phyloP scores from a whole-genome alignment of 2,888 invertebrate species.

The Taenaris catops region DNA sequence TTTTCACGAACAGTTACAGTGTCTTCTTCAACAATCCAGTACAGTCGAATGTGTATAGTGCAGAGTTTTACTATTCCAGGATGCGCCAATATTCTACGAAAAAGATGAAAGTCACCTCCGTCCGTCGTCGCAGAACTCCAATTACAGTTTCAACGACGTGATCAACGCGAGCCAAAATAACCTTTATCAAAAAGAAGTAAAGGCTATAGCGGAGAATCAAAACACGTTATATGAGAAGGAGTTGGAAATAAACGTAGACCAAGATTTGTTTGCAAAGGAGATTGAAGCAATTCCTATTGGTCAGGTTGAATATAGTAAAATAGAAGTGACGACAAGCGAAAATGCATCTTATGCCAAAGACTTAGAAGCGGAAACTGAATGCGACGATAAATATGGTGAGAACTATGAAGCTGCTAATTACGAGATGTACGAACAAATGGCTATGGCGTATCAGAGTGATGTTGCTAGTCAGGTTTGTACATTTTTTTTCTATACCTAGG shows the following conservation, averaged over 20 bases:
- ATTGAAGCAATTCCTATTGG: not conserved
- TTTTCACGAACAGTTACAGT: too few relatives aligned
- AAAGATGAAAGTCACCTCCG: slow-evolving; percentile 61
- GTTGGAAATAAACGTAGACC: slow-evolving; percentile 5
- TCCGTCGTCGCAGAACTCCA: slow-evolving; percentile 60
- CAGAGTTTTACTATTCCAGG: too few relatives aligned
- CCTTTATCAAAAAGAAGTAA: slow-evolving; percentile 34
- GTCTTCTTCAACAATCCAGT: too few relatives aligned
- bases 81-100: slow-evolving; percentile 39
- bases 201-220: slow-evolving; percentile 10
- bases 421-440: slow-evolving; percentile 65
- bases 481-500: too few relatives aligned
- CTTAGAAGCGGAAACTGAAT: slow-evolving; percentile 26
- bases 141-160: slow-evolving; percentile 62
- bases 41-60: too few relatives aligned
- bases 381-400: slow-evolving; percentile 42
- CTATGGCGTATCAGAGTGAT: slow-evolving; percentile 70
- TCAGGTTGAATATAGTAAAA: slow-evolving; percentile 11
- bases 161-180: slow-evolving; percentile 42
- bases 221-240: slow-evolving; percentile 10
- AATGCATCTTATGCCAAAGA: slow-evolving; percentile 32
- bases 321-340: slow-evolving; percentile 19
- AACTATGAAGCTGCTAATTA: slow-evolving; percentile 50
- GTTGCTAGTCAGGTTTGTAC: slow-evolving; percentile 54
- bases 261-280: slow-evolving; percentile 1